Base-by-base conservation (phyloP, 1,140 invertebrate genomes). In the Drosophila guanche region DNA sequence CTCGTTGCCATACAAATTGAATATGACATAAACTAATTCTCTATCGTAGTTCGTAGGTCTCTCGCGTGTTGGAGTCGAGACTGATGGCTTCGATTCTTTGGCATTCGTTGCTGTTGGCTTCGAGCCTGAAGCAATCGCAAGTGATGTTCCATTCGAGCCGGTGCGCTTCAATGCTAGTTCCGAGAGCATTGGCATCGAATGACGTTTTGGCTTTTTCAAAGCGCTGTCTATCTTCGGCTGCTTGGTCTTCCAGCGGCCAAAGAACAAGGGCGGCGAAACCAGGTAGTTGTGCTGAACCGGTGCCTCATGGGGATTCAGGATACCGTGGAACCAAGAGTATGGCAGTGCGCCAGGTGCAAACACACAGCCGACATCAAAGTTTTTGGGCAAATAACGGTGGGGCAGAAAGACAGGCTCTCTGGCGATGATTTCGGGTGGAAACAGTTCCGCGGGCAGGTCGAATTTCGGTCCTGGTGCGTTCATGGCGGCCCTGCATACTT, bases 361-460 rank as follows among this genome's bases (percentile, higher is more conserved):
- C 22, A 79, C 27, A 10, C 76, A 79, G 40, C 76, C 65, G 2
- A 55, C 70, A 2, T 54, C 47, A 7, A 69, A 76, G 27, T 42
- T 47, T 0, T 43, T 14, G 5, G 74, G 74, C 33, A 77, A n/a
- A 3, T 6, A 70, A 5, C 69, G 51, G 1, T 1, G 12, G 1
- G 76, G 69, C 47, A 79, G 4, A 12, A 56, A 70, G 0, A 73
- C 27, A 2, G 65, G 70, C 2, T 12, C 25, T 2, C 42, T 16
- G 14, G 3, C 10, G 12, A 25, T 14, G 5, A 43, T 14, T 3
- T 23, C 6, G 20, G 2, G 1, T 10, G 63, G 46, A 7, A 57
- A 46, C 0, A 72, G 5, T 2, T 55, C 53, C 2, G n/a, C 3
- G 40, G 75, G 76, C 23, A 78, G 33, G 8, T 61, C 6, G 22